Evolutionary conservation across 2,797 vertebrate species (phyloP).

Genomic region (Pogonophryne albipinna): DNA sequence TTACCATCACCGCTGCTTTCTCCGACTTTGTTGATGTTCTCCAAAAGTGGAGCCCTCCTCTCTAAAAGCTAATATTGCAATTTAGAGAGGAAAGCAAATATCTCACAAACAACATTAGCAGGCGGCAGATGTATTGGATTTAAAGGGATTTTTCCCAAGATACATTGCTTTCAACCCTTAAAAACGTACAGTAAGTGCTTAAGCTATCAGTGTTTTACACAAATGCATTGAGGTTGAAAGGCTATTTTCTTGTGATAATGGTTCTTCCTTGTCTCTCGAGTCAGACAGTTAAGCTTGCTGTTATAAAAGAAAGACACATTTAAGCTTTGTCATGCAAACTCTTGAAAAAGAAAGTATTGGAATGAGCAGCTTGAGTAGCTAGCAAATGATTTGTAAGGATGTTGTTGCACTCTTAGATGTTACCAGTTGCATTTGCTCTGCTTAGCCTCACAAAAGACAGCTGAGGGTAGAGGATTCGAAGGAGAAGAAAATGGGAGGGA

Average conservation of each 20-base stretch:
- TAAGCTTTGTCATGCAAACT: background rate
- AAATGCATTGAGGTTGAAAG: constrained; percentile 4
- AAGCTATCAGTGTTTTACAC: constrained; percentile 9
- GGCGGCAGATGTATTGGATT: constrained; percentile 51
- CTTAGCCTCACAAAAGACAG: constrained; percentile 37
- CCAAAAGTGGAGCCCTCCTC: constrained; percentile 29
- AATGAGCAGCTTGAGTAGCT: background rate
- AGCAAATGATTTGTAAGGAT: background rate
- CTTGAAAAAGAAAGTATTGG: background rate
- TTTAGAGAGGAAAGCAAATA: constrained; percentile 55
- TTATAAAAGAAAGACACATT: constrained; percentile 6
- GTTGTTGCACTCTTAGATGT: constrained; percentile 3
- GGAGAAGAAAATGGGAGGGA: constrained; percentile 47
- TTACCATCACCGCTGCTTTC: constrained; percentile 45
- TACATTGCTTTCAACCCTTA: constrained; percentile 37
- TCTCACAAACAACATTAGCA: constrained; percentile 57
- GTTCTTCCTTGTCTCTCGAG: background rate
- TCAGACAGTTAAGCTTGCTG: background rate
- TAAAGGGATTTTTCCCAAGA: constrained; percentile 16
- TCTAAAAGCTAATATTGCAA: constrained; percentile 54
- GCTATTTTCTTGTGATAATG: background rate
- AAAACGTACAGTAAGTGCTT: constrained; percentile 22
- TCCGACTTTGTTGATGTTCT: constrained; percentile 55
- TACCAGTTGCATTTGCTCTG: constrained; percentile 35
- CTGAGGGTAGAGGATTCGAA: constrained; percentile 33